phyloP scores from a whole-genome alignment of 1,140 invertebrate species.

The Nephotettix cincticeps region DNA sequence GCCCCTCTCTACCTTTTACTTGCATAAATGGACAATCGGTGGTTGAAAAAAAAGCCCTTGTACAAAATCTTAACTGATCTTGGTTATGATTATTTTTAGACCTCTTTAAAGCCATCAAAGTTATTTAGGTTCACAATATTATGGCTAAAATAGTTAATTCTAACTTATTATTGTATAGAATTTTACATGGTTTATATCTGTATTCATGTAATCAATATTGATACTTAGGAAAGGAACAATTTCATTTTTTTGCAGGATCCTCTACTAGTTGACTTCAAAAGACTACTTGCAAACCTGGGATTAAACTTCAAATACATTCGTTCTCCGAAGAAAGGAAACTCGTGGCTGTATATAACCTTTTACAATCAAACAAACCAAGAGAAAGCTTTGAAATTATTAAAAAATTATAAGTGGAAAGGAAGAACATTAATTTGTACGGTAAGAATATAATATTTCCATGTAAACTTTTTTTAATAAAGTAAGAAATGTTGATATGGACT shows the following conservation, averaged over 20 bases:
- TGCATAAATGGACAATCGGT: too few relatives aligned
- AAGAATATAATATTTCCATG: constrained; percentile 17
- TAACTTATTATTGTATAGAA: too few relatives aligned
- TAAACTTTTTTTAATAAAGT: neutral
- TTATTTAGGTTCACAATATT: too few relatives aligned
- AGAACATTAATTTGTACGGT: constrained; percentile 47
- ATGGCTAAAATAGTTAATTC: too few relatives aligned
- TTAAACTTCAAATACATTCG: constrained; percentile 39
- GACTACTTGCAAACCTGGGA: constrained; percentile 38
- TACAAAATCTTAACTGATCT: too few relatives aligned
- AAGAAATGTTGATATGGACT: neutral
- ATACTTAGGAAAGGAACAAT: too few relatives aligned
- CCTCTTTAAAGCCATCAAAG: too few relatives aligned
- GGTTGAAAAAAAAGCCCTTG: too few relatives aligned
- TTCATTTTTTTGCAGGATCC: constrained; percentile 34
- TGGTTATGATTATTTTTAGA: too few relatives aligned
- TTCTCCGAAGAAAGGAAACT: constrained; percentile 42
- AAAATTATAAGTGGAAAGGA: constrained; percentile 73
- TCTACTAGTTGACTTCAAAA: constrained; percentile 39
- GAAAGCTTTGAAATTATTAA: constrained; percentile 66
- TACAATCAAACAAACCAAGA: constrained; percentile 66
- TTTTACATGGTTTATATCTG: too few relatives aligned
- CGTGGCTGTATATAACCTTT: constrained; percentile 76
- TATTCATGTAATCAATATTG: too few relatives aligned
- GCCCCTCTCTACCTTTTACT: too few relatives aligned